Evolutionary conservation across 2,113 vertebrate species (phyloP), one percentile per base, ranked within the genome.

Genomic region (Cygnus atratus): DNA sequence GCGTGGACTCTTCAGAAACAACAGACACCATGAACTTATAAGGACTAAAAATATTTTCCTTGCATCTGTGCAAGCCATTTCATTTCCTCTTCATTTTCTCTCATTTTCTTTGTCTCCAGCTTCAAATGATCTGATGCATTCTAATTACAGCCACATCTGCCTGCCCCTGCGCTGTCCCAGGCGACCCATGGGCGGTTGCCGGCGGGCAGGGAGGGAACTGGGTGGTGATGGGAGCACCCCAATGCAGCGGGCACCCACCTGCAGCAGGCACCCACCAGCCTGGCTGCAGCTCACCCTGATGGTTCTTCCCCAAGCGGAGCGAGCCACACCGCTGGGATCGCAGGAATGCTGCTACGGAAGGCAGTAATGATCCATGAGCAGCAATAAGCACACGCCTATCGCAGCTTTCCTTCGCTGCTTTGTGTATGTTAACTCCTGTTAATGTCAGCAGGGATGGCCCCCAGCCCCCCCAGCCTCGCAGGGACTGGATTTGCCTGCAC

Each of bases 61-160:
- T 35, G 65, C 89, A 85, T 88, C 61, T 37, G 87, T 1, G 2
- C 1, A 5, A 78, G 50, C 54, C 9, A 9, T 71, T 84, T 84
- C 57, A 73, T 29, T 81, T 87, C 96, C 91, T 84, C 90, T 96
- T 82, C 59, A 66, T 94, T 86, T 92, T 82, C 76, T 76, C 80
- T 93, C 88, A 92, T 95, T 95, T 95, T 92, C 93, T 90, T 95
- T 91, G 90, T 94, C 88, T 95, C 84, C 84, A 50, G 70, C 94
- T 90, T 93, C 79, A 63, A 94, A 80, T 50, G 90, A 70, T 31
- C 80, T 5, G 54, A 62, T 65, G 90, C 57, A 80, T 83, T 89
- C 41, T 94, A 80, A 94, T 96, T 89, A 93, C 1, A 1, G 19
- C 58, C 54, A 39, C 91, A 84, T 94, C 92, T 86, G 93, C 26